Evolutionary conservation across 1,140 invertebrate species (phyloP), one percentile per base, ranked within the genome.

Genomic region (Hydropsyche tenuis): DNA sequence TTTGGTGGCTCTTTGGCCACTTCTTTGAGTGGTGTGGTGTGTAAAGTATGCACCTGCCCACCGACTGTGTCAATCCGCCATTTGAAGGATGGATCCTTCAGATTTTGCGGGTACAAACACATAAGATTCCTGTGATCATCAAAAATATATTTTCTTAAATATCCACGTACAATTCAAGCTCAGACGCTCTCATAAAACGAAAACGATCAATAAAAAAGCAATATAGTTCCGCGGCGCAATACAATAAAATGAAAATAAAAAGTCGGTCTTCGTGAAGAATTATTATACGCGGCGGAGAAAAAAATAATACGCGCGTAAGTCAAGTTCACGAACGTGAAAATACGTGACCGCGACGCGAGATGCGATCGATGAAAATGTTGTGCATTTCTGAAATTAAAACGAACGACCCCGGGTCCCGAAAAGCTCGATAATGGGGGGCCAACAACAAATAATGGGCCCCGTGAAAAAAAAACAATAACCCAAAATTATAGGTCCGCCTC

Each of bases 391-490:
- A 73, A 66, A 76, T 73, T 69, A 71, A 76, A 73, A 73, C 68
- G 71, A 37, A 72, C 70, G 75, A 76, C 71, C 65, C 51, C 65
- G 37, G 56, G 18, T 64, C 9, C n/a, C 22, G 37, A 68, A 51
- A 71, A 56, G 75, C 69, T 30, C 64, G 75, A 71, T 66, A 18
- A 18, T 56, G 42, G 43, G 68, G 62, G 56, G 75, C 75, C 51
- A 76, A 76, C 73, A 73, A 76, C 73, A 76, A 76, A 71, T 73
- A 76, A 76, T 76, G 30, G 30, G 30, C 30, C 30, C 30, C 30
- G 30, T 37, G 30, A 37, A 56, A 73, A 45, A 76, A 76, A 76
- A 76, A 76, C 75, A 76, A 76, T 76, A 76, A 73, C 46, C 72
- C 68, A 16, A 76, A 76, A 73, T 76, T 73, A 73, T 73, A 71